Evolutionary conservation across 2,113 vertebrate genomes (phyloP), one percentile per base, ranked within the genome.

Genomic region (Clinocottus analis): DNA sequence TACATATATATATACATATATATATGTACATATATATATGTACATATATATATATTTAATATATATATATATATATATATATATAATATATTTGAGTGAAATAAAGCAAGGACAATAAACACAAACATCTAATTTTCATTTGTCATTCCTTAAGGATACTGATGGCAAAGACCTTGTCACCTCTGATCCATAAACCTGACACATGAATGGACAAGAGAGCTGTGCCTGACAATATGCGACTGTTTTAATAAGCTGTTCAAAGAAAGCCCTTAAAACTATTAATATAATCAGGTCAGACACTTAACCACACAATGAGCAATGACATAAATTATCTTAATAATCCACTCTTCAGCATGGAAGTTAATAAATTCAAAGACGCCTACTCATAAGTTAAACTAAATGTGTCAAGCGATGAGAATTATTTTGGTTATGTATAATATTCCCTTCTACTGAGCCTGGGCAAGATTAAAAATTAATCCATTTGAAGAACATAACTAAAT

Each of bases 271-370:
- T 21, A 56, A 59, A 65, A 65, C 3, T 13, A n/a, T 45, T 12
- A 33, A 39, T 43, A 43, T 67, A 76, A 75, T 51, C 71, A 74
- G 56, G 74, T 66, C 47, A 85, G 31, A 33, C 45, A 35, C 35
- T 53, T 37, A n/a, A 51, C 29, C 19, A 23, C 47, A 69, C 7
- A 14, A 37, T 25, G 47, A 53, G 66, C 21, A 80, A 65, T 51
- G 39, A 75, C 62, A 75, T 61, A 27, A 51, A 70, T 63, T 25
- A 73, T 83, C 21, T 74, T 76, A 64, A 63, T 60, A 74, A 63
- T 64, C 51, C 5, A 31, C 25, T 72, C n/a, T 14, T 65, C 8
- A 73, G 67, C 60, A 75, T 17, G 8, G 1, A 0, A 35, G 37
- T 64, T 45, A 53, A 43, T 64, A 21, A 63, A 75, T 67, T 78